Evolutionary conservation across 2,797 vertebrate genomes (phyloP), one percentile per base, ranked within the genome.

Genomic region (Helostoma temminkii): DNA sequence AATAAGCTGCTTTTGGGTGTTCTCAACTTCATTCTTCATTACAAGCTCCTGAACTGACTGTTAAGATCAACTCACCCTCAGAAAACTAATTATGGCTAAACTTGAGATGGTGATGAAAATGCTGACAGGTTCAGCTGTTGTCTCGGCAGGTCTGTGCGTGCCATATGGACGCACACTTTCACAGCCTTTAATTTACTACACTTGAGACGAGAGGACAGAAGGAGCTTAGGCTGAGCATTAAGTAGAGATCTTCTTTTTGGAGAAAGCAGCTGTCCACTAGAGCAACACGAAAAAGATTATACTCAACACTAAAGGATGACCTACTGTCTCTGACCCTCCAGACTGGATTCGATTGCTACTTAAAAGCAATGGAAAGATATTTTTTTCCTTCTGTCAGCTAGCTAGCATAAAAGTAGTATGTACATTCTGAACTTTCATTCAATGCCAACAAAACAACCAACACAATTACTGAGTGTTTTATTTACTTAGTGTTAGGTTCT

Each of bases 151-250:
- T 43, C 25, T 28, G 43, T 25, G 30, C 15, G 8, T 3, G 34
- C 41, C 65, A 70, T 71, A 64, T 58, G 78, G 61, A 75, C 4
- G 12, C 11, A n/a, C 45, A 66, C 64, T 70, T 69, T 77, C 52
- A 72, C 67, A 72, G 74, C 21, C 37, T 43, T 43, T 53, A 22
- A 28, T 48, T 69, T 22, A 49, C 55, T 28, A 56, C 25, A 49
- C 53, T 24, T 0, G 34, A 64, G 45, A 54, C 46, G 70, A 64
- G 65, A 71, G 71, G 66, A 42, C 86, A 88, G 86, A 90, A 77
- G 82, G 76, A 59, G 86, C 76, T 90, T 85, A 87, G 72, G 57
- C 68, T 39, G 25, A 69, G 81, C 61, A 73, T 82, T 82, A 77
- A 67, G 62, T 74, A 46, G 64, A 82, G 80, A 73, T 81, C 76